Base-by-base conservation (phyloP, 2,888 invertebrate genomes). In the Mythimna pallens region DNA sequence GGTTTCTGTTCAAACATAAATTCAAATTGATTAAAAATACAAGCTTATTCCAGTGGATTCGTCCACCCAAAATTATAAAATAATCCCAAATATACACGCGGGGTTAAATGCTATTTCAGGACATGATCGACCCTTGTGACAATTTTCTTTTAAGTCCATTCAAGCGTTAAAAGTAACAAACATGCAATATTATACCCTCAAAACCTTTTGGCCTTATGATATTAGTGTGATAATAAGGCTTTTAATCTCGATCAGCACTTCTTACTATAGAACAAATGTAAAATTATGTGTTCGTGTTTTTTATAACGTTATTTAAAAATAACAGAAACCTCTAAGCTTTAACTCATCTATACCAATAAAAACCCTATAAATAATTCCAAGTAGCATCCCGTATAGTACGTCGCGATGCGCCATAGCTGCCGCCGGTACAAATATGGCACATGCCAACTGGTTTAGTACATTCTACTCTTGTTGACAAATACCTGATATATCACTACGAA, bases 381-480 rank as follows among this genome's bases (percentile, higher is more conserved):
- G 71, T 75, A 73, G 30, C 50, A 78, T 73, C 34, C 8, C 6
- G 22, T 55, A 47, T 17, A 47, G 47, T 20, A 9, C 68, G n/a
- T 50, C 55, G 62, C 40, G 75, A 81, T 75, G 83, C 70, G 36
- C 69, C 20, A n/a, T 8, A 66, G 66, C 58, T 1, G 63, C 68
- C 58, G 1, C 25, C 47, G 14, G n/a, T 17, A 14, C 72, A 58
- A 65, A 69, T 73, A 85, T 67, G 85, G 87, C 9, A 8, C 36
- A 9, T 36, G n/a, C 14, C n/a, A 70, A 71, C 82, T 65, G 50
- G 63, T 83, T 75, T 5, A 57, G 14, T 65, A 65, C 40, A 34
- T 22, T 67, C 62, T 66, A 68, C 70, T 70, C 72, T 73, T 40
- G 47, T 71, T 57, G 55, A 58, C 30, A 61, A 82, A 57, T 57